Conservation (phyloP, 2,888 invertebrate species). For the Orthosia gothica region DNA sequence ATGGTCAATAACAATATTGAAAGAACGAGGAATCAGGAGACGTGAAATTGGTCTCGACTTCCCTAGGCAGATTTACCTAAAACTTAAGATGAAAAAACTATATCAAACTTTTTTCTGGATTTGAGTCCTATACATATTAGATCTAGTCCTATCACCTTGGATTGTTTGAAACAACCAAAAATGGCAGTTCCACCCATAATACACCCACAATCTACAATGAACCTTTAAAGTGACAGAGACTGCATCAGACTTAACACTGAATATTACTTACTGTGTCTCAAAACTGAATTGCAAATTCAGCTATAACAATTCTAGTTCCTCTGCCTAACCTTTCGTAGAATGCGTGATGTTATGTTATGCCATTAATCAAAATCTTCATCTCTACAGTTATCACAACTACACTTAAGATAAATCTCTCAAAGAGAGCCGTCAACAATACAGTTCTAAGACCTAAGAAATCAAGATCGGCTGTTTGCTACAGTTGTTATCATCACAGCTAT, state of each 20-base stretch:
- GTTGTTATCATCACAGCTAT: constrained; percentile 6
- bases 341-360: background rate
- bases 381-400: background rate
- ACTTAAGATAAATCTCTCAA: constrained; percentile 31
- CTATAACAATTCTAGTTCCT: no score
- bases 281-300: background rate
- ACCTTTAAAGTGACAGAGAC: background rate
- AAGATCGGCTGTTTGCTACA: constrained; percentile 19
- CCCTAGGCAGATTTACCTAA: no score
- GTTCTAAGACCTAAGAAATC: constrained; percentile 34
- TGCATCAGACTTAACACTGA: background rate
- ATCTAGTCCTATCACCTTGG: no score
- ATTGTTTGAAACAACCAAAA: background rate
- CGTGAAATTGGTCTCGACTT: background rate
- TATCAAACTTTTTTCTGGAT: no score
- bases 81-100: no score
- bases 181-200: background rate
- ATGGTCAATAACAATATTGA: background rate
- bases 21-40: background rate
- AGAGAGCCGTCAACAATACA: constrained; percentile 12
- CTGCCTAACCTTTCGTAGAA: no score
- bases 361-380: constrained; percentile 18
- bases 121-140: no score
- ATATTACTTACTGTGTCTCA: background rate
- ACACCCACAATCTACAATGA: no score